Evolutionary conservation across 2,888 invertebrate species (phyloP).

Genomic region (Halictus ligatus): DNA sequence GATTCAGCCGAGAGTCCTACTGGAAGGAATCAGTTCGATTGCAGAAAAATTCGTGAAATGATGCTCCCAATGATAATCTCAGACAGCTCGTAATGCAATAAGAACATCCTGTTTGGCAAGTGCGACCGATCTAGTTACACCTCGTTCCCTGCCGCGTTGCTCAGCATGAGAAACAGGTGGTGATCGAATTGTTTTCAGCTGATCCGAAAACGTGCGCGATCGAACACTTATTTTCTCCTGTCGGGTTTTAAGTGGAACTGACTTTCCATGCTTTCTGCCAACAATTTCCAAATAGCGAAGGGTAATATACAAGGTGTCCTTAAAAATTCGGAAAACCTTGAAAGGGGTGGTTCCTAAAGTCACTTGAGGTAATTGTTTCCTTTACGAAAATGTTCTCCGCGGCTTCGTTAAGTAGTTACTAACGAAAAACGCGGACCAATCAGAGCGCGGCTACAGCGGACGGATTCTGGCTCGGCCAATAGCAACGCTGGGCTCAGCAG

Average conservation of each 20-base stretch:
- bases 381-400: too few species aligned
- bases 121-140: constrained; percentile 57
- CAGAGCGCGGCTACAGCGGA: too few species aligned
- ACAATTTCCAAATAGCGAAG: background rate
- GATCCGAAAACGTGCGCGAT: constrained; percentile 28
- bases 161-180: constrained; percentile 34
- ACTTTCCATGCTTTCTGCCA: constrained; percentile 3
- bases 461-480: too few species aligned
- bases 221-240: background rate
- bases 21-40: background rate
- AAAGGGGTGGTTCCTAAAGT: too few species aligned
- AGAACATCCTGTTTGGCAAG: constrained; percentile 76
- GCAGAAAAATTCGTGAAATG: constrained; percentile 10
- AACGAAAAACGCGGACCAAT: too few species aligned
- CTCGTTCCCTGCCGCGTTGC: constrained; percentile 39
- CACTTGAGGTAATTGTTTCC: too few species aligned
- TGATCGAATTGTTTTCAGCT: constrained; percentile 42
- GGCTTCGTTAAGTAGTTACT: too few species aligned
- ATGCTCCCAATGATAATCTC: constrained; percentile 74
- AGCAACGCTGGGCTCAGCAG: too few species aligned
- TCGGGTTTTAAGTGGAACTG: constrained; percentile 1
- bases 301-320: too few species aligned
- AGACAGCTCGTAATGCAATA: constrained; percentile 77
- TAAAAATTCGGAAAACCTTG: too few species aligned
- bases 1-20: background rate